Conservation (phyloP, 1,140 invertebrate genomes). For the Dryas iulia region DNA sequence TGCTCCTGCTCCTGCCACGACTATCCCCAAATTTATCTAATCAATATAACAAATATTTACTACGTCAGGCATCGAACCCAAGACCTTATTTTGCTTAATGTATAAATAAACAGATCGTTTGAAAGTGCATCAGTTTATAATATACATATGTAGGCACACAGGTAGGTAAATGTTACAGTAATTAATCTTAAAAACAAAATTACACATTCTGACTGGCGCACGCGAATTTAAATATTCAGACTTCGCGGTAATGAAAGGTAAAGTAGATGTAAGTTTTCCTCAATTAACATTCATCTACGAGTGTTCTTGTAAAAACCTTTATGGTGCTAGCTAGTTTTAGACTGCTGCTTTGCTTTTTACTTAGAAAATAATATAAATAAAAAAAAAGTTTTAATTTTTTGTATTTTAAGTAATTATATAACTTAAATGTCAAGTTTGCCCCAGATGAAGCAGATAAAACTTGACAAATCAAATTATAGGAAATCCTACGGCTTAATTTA, state of each 20-base stretch:
- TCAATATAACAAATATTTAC: no score
- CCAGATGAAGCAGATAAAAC: no score
- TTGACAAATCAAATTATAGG: no score
- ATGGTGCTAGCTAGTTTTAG: neutral
- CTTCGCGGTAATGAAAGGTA: neutral
- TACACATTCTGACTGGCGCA: neutral
- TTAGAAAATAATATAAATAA: neutral
- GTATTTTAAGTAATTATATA: no score
- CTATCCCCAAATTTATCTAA: no score
- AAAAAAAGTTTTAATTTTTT: neutral
- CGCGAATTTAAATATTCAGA: neutral
- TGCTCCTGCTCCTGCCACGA: no score
- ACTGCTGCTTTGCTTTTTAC: neutral
- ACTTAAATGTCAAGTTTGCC: no score
- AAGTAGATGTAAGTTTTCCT: constrained; percentile 3
- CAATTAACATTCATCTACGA: neutral
- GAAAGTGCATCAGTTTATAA: neutral
- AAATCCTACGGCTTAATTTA: no score
- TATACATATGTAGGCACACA: neutral
- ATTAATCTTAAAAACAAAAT: constrained; percentile 4
- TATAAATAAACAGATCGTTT: neutral
- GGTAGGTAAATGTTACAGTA: neutral
- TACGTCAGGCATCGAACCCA: no score
- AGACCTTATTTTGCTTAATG: no score
- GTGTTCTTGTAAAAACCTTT: neutral